Conservation (phyloP, 2,797 vertebrate genomes). For the Sebastiscus albofasciatus region DNA sequence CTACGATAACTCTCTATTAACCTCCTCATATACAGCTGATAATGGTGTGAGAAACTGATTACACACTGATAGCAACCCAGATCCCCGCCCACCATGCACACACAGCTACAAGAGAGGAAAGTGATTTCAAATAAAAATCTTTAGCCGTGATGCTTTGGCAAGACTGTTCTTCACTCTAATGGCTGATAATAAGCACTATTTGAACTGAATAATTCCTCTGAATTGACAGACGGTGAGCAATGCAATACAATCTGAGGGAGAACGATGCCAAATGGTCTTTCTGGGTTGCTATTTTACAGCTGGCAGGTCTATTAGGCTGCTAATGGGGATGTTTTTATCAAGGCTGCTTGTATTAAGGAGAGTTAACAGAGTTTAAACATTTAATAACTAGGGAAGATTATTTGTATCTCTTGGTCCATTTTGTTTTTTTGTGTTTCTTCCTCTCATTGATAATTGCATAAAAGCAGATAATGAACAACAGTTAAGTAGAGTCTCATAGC, state of each 20-base stretch:
- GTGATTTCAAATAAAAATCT: not conserved
- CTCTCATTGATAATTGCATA: not conserved
- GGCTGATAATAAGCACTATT: constrained; percentile 2
- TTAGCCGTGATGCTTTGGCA: not conserved
- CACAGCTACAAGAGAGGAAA: not conserved
- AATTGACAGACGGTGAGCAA: constrained; percentile 18
- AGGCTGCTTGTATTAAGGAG: not conserved
- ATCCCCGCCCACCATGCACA: not conserved
- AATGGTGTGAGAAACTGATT: constrained; percentile 1
- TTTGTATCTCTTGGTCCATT: not conserved
- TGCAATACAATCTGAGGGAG: not conserved
- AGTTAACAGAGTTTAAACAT: constrained; percentile 1
- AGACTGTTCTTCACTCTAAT: not conserved
- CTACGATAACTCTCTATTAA: not conserved
- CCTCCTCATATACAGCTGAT: not conserved
- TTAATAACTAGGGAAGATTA: not conserved
- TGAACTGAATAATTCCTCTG: not conserved
- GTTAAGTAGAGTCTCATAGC: not conserved
- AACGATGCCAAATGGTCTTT: not conserved
- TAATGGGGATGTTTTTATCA: constrained; percentile 4
- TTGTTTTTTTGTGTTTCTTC: not conserved
- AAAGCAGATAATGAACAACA: not conserved
- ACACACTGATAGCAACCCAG: not conserved
- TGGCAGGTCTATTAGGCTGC: not conserved
- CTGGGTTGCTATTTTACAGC: constrained; percentile 12